Evolutionary conservation across 2,797 vertebrate species (phyloP), one percentile per base, ranked within the genome.

Genomic region (Clarias laeviceps): DNA sequence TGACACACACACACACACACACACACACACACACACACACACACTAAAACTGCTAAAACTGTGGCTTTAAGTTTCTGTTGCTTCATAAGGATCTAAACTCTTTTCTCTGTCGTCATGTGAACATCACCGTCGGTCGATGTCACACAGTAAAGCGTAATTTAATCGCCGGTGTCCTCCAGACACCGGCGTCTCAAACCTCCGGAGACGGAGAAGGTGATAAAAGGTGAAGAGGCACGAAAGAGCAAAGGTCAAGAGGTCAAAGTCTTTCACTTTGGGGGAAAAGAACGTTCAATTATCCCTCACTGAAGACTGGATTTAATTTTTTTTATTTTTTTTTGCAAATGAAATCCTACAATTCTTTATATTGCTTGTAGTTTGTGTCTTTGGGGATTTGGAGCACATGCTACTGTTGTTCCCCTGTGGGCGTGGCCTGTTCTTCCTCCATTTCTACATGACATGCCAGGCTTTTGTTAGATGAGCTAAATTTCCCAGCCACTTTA

Each of bases 91-190:
- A 5, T 8, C 37, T 50, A 14, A 20, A 32, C n/a, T 29, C 50
- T 20, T 78, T 78, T 59, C 20, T 34, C 22, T 34, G 56, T 24
- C 20, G 1, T 34, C 74, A 12, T 12, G 34, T 1, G 22, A 54
- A 74, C 40, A 50, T 45, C 12, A 17, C 0, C 45, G 29, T 57
- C 62, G 92, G 93, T 94, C 94, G 93, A 94, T 93, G 91, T 91
- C 90, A 90, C 88, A 91, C 93, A 94, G 93, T 93, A 84, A 93
- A 89, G 91, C 92, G 1, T 78, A 92, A 94, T 94, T 94, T 91
- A 91, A 94, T 93, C 92, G 89, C 89, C 88, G 91, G 89, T 91
- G 90, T 92, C 88, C 92, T 92, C 92, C 92, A 90, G 91, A 85
- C 2, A 80, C 92, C 89, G 91, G 88, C 90, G 90, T 91, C 90